A percentile compares a stretch with the other conserved stretches of the same genome.
Evolutionary conservation across 2,113 vertebrate genomes (phyloP).

Genomic region (Salminus brasiliensis): DNA sequence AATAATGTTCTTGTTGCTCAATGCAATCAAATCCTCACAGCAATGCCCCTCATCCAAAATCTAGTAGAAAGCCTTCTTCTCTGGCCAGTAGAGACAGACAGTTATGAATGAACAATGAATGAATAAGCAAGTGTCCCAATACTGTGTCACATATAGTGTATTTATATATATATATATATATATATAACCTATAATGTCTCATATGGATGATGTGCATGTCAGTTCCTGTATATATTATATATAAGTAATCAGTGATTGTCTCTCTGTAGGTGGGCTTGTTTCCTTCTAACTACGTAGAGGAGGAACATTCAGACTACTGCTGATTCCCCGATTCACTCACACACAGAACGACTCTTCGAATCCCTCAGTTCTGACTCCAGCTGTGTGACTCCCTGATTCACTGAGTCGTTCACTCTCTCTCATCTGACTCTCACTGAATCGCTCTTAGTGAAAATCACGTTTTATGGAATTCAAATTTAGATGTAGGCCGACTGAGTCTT

Average conservation of each 20-base stretch:
- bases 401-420: constrained; percentile 6
- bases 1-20: too few relatives aligned
- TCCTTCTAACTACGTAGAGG: constrained; percentile 93
- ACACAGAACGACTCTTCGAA: neutral
- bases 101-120: too few relatives aligned
- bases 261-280: constrained; percentile 85
- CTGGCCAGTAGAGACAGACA: too few relatives aligned
- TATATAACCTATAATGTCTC: too few relatives aligned
- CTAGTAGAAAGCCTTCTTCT: too few relatives aligned
- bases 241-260: too few relatives aligned
- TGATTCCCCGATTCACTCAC: constrained; percentile 66
- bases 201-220: neutral
- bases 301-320: constrained; percentile 93
- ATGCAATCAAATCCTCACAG: too few relatives aligned
- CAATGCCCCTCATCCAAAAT: too few relatives aligned
- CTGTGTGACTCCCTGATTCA: neutral
- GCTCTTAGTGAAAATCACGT: neutral
- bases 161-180: too few relatives aligned
- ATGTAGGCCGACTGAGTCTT: neutral
- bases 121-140: too few relatives aligned
- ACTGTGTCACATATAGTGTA: too few relatives aligned
- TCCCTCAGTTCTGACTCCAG: neutral
- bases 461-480: too few relatives aligned
- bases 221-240: neutral
- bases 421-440: neutral